Evolutionary conservation across 92 coral and sea anemone species (phyloP).

Genomic region (Galaxea fascicularis): DNA sequence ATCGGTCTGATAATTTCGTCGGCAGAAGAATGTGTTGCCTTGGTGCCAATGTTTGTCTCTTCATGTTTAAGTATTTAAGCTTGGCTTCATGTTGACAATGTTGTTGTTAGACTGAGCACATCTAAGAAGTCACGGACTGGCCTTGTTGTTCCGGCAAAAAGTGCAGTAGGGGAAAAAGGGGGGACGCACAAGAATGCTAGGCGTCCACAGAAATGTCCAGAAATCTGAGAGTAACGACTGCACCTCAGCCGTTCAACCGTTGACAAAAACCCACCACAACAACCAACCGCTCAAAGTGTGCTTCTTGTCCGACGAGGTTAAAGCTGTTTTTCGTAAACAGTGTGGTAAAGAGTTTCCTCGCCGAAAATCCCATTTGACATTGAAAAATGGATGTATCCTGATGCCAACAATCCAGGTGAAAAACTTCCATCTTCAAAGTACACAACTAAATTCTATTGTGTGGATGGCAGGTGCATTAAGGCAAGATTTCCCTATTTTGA

Average conservation of each 20-base stretch:
- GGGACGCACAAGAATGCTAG: conserved; percentile 57
- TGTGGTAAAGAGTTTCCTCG: conserved; percentile 66
- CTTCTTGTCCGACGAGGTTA: conserved; percentile 53
- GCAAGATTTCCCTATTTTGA: conserved; percentile 24
- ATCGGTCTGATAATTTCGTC: no score
- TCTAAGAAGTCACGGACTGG: conserved; percentile 31
- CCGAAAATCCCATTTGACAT: conserved; percentile 61
- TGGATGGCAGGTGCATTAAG: conserved; percentile 41
- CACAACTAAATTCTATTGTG: conserved; percentile 58
- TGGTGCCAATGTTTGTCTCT: no score
- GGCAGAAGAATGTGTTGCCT: no score
- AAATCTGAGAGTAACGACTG: background rate
- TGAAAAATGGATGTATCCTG: conserved; percentile 61
- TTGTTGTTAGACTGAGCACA: conserved; percentile 20
- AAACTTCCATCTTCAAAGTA: conserved; percentile 53
- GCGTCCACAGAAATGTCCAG: conserved; percentile 47
- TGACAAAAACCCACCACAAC: conserved; percentile 59
- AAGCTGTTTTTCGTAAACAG: conserved; percentile 54
- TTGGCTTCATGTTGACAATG: conserved; percentile 50
- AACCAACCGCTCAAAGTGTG: conserved; percentile 62
- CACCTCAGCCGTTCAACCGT: conserved; percentile 30
- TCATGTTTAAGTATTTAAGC: no score
- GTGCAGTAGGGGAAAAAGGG: conserved; percentile 64
- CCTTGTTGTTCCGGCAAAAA: conserved; percentile 40
- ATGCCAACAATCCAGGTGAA: conserved; percentile 45